Percentiles rank a stretch among this genome's conserved stretches.
These are phyloP conservation scores for Megaceryle alcyon DNA, from an alignment of 2,797 vertebrate species.

Conservation along the genomic window DNA sequence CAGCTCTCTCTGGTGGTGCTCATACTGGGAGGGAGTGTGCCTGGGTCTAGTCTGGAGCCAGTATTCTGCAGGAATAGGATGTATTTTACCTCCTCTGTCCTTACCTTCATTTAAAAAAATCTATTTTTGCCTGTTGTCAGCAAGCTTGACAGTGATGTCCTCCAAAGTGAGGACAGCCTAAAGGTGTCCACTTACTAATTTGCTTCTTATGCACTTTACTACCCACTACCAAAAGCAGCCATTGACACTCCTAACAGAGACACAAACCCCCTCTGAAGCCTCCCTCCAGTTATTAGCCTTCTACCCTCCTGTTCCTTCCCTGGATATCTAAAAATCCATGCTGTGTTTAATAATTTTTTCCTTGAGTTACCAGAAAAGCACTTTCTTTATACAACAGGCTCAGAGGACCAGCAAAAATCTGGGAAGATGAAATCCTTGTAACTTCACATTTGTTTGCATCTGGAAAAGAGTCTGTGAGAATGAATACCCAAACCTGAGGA, in stretches of 20 bases:
- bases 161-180: neutral
- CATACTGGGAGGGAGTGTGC: neutral
- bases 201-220: neutral
- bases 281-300: neutral
- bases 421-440: slow-evolving; percentile 1
- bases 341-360: neutral
- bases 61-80: neutral
- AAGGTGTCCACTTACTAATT: neutral
- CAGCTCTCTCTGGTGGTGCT: neutral
- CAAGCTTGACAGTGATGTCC: neutral
- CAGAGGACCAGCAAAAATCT: neutral
- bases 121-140: neutral
- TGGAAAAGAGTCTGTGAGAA: neutral
- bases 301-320: neutral
- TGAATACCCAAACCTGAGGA: neutral
- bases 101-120: neutral
- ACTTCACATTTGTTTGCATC: neutral
- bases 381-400: neutral
- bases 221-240: neutral
- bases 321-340: neutral
- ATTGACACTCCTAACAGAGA: neutral
- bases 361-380: neutral
- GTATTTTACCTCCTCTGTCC: neutral
- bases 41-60: neutral
- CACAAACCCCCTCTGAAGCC: neutral